Conservation (phyloP, 2,113 vertebrate species). For the Vidua chalybeata region DNA sequence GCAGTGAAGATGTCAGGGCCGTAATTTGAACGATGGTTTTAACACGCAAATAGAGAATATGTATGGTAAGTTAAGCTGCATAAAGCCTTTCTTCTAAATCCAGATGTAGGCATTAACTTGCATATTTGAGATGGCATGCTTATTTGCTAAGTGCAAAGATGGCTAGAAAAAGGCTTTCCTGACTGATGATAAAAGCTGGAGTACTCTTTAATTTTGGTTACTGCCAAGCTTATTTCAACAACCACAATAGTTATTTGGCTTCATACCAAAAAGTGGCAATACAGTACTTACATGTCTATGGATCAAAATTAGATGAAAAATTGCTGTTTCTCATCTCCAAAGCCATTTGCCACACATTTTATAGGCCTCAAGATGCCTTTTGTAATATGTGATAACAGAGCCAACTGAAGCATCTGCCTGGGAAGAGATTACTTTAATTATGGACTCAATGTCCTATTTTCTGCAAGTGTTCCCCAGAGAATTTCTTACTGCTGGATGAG, state of each 20-base stretch:
- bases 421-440: slow-evolving; percentile 87
- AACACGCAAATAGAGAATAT: slow-evolving; percentile 60
- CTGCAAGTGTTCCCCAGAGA: slow-evolving; percentile 79
- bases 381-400: slow-evolving; percentile 83
- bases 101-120: slow-evolving; percentile 70
- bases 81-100: slow-evolving; percentile 76
- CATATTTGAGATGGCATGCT: slow-evolving; percentile 69
- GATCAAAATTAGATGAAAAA: slow-evolving; percentile 86
- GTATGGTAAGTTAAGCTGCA: slow-evolving; percentile 64
- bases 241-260: slow-evolving; percentile 77
- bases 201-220: slow-evolving; percentile 79
- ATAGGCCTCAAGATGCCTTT: slow-evolving; percentile 82
- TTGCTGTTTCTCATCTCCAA: slow-evolving; percentile 79
- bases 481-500: slow-evolving; percentile 69
- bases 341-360: slow-evolving; percentile 82
- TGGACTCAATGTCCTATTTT: slow-evolving; percentile 83
- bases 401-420: slow-evolving; percentile 83
- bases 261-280: slow-evolving; percentile 72
- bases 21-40: slow-evolving; percentile 54
- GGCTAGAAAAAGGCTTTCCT: slow-evolving; percentile 75
- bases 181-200: slow-evolving; percentile 77
- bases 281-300: slow-evolving; percentile 76
- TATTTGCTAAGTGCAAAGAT: slow-evolving; percentile 78
- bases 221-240: slow-evolving; percentile 73
- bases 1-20: slow-evolving; percentile 14